A percentile compares a stretch with the other conserved stretches of the same genome.
Evolutionary conservation across 2,888 invertebrate genomes (phyloP).

Genomic region (Tupiocoris notatus): DNA sequence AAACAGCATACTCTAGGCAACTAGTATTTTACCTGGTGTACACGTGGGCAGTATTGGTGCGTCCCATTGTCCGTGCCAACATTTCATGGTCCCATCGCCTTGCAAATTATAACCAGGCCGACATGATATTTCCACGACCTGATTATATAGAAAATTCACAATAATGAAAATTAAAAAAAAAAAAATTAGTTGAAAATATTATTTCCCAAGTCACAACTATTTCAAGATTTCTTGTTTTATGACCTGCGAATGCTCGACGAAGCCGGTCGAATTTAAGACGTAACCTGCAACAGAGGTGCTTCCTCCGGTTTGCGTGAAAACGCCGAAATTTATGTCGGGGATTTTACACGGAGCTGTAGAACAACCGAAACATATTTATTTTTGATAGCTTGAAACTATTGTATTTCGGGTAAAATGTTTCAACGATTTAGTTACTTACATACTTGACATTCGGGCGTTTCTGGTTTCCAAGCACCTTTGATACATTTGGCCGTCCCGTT

Average conservation of each 20-base stretch:
- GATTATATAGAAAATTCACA: too few species aligned
- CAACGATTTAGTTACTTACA: slow-evolving; percentile 59
- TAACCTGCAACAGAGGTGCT: slow-evolving; percentile 46
- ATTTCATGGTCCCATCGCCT: slow-evolving; percentile 71
- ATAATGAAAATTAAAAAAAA: too few species aligned
- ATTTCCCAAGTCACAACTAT: too few species aligned
- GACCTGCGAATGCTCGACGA: slow-evolving; percentile 60
- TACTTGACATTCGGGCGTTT: slow-evolving; percentile 75
- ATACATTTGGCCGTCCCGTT: slow-evolving; percentile 79
- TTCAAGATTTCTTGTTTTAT: neutral
- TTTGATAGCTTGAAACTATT: neutral
- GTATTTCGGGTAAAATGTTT: neutral
- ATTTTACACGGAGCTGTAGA: slow-evolving; percentile 70
- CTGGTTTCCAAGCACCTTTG: slow-evolving; percentile 81
- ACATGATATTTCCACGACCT: slow-evolving; percentile 74
- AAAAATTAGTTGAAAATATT: too few species aligned
- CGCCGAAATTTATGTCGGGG: slow-evolving; percentile 67
- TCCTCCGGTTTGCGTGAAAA: slow-evolving; percentile 55
- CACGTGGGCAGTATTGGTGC: slow-evolving; percentile 74
- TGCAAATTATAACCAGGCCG: slow-evolving; percentile 63
- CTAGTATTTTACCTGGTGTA: slow-evolving; percentile 61
- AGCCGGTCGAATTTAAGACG: slow-evolving; percentile 45
- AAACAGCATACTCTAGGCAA: neutral
- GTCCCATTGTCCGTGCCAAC: slow-evolving; percentile 81
- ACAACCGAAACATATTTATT: too few species aligned